phyloP scores from a whole-genome alignment of 2,113 vertebrate genomes.

The Genyomyrus donnyi region DNA sequence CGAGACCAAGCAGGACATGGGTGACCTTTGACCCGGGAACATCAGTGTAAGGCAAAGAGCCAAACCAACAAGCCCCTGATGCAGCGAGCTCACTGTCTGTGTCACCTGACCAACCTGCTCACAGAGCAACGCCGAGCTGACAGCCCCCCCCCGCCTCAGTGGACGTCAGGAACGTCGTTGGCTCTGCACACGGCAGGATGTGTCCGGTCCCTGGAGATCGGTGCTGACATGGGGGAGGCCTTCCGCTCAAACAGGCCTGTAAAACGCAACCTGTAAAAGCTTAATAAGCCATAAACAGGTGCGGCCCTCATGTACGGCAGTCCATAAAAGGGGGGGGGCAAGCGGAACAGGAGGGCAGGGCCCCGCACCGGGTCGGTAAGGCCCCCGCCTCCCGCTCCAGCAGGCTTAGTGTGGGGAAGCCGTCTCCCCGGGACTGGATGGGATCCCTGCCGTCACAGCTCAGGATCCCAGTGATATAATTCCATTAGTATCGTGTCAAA shows the following conservation, averaged over 20 bases:
- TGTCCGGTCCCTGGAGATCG: neutral
- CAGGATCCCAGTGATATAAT: neutral
- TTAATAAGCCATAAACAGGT: slow-evolving; percentile 6
- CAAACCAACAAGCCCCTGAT: neutral
- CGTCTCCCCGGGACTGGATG: slow-evolving; percentile 34
- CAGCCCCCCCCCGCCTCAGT: neutral
- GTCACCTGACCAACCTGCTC: neutral
- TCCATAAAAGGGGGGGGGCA: neutral
- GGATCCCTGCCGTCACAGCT: no score
- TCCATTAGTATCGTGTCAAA: neutral
- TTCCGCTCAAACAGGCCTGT: neutral
- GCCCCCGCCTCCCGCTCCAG: slow-evolving; percentile 31
- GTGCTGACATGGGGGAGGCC: neutral
- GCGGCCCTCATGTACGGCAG: neutral
- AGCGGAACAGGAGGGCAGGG: neutral
- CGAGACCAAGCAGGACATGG: slow-evolving; percentile 15
- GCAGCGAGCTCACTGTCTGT: neutral
- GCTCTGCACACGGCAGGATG: neutral
- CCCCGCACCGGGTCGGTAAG: no score
- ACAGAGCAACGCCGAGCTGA: neutral
- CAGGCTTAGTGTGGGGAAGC: slow-evolving; percentile 66
- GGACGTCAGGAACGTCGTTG: neutral
- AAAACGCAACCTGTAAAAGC: slow-evolving; percentile 6
- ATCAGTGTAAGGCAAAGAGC: neutral
- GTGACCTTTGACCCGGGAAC: slow-evolving; percentile 25